phyloP scores from a whole-genome alignment of 2,888 invertebrate genomes.

The Nephrotoma flavescens region DNA sequence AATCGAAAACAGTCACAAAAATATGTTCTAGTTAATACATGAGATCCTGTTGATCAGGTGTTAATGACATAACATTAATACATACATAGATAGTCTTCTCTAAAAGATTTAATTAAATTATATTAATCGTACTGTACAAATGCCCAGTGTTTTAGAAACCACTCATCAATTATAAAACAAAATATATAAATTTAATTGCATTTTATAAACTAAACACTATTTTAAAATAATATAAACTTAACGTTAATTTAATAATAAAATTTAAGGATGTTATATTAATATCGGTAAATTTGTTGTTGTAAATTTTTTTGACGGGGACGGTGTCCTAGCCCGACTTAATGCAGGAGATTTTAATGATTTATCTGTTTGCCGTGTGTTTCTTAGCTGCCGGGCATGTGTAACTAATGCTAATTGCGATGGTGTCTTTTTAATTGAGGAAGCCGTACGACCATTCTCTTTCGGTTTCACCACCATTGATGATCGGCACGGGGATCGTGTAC shows the following conservation, averaged over 20 bases:
- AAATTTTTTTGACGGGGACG: neutral
- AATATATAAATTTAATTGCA: neutral
- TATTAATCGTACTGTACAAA: neutral
- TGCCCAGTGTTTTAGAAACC: neutral
- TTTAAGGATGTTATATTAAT: neutral
- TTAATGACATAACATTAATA: no score
- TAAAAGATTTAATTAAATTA: neutral
- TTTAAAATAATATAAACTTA: neutral
- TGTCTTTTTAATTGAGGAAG: neutral
- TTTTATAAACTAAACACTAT: neutral
- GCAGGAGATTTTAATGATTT: neutral
- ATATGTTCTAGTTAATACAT: no score
- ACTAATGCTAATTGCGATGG: neutral
- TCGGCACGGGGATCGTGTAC: conserved; percentile 10
- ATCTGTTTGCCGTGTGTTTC: neutral
- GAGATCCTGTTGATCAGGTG: no score
- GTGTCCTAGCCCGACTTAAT: neutral
- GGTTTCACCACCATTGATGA: conserved; percentile 9
- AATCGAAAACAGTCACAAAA: no score
- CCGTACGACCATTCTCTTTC: neutral
- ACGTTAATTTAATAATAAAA: neutral
- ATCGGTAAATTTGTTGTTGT: neutral
- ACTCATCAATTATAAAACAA: neutral
- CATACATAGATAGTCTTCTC: no score
- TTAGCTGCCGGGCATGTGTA: neutral